These are phyloP conservation scores for Chaetura pelagica DNA, from an alignment of 2,113 vertebrate genomes.

Conservation along the genomic window DNA sequence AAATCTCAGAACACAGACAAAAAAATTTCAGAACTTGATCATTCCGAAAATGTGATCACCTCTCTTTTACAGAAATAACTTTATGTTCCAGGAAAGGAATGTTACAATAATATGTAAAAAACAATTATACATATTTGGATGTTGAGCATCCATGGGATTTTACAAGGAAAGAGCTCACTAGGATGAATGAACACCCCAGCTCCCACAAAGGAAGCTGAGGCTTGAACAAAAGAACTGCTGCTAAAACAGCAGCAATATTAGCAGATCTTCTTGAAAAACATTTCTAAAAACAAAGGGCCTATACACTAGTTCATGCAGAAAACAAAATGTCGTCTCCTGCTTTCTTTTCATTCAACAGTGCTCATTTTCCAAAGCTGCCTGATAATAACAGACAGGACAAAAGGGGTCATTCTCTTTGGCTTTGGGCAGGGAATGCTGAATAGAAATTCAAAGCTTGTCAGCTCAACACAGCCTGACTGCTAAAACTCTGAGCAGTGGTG, in stretches of 20 bases:
- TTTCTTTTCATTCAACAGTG: constrained; percentile 19
- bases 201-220: not conserved
- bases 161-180: not conserved
- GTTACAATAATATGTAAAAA: not conserved
- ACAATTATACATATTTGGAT: not conserved
- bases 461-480: not conserved
- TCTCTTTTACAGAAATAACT: not conserved
- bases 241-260: constrained; percentile 20
- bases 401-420: constrained; percentile 24
- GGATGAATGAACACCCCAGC: not conserved
- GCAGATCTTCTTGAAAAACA: constrained; percentile 27
- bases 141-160: not conserved
- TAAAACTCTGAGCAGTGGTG: not conserved
- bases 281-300: constrained; percentile 46
- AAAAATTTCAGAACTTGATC: not conserved
- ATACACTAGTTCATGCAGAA: constrained; percentile 16
- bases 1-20: not conserved
- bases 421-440: not conserved
- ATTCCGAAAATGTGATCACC: not conserved
- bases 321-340: constrained; percentile 49
- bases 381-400: constrained; percentile 34
- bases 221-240: constrained; percentile 13
- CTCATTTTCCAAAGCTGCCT: not conserved
- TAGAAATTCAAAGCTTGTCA: not conserved
- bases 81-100: not conserved